These are phyloP conservation scores for Anomalospiza imberbis DNA, from an alignment of 2,797 vertebrate genomes.

Conservation along the genomic window DNA sequence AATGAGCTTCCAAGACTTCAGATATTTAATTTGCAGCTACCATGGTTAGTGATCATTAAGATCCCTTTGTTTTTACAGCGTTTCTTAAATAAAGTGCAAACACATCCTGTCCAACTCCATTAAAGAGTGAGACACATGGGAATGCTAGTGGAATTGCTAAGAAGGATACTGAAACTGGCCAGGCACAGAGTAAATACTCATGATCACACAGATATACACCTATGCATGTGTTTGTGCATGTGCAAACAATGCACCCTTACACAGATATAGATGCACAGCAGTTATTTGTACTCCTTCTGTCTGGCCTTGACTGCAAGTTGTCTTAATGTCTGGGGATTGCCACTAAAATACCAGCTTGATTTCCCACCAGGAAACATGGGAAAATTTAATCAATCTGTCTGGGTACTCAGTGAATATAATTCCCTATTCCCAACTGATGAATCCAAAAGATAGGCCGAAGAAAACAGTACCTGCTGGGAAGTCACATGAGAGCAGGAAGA, in stretches of 20 bases:
- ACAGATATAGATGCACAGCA: background rate
- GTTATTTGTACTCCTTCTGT: background rate
- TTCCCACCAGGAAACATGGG: constrained; percentile 47
- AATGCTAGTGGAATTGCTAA: constrained; percentile 13
- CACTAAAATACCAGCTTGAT: constrained; percentile 48
- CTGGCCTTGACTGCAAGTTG: background rate
- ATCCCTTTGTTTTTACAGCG: constrained; percentile 22
- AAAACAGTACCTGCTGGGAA: background rate
- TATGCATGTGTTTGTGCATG: background rate
- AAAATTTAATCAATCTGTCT: constrained; percentile 61
- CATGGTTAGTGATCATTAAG: constrained; percentile 49
- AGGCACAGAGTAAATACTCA: background rate
- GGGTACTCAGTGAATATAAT: constrained; percentile 1
- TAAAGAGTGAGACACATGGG: constrained; percentile 4
- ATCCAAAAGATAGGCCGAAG: constrained; percentile 38
- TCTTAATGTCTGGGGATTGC: constrained; percentile 12
- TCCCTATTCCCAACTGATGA: constrained; percentile 31
- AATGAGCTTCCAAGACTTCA: constrained; percentile 32
- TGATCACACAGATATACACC: background rate
- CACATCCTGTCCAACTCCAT: background rate
- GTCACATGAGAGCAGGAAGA: background rate
- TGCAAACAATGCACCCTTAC: background rate
- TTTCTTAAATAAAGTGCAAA: constrained; percentile 51
- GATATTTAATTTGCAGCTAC: constrained; percentile 37
- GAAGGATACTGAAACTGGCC: background rate